phyloP scores from a whole-genome alignment of 2,113 vertebrate species.

The Excalfactoria chinensis region DNA sequence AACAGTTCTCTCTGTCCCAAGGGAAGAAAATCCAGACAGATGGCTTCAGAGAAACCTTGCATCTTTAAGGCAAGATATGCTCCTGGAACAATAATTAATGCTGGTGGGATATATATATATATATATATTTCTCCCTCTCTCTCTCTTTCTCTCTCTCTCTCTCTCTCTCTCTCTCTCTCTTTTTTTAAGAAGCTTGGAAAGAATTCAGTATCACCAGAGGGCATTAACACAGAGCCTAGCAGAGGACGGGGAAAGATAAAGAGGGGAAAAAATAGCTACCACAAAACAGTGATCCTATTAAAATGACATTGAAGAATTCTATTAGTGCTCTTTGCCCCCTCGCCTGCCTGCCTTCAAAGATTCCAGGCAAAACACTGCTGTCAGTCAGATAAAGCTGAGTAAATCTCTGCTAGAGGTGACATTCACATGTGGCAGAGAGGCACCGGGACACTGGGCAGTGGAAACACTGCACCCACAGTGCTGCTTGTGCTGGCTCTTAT shows the following conservation, averaged over 20 bases:
- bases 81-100: slow-evolving; percentile 61
- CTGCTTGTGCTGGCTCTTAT: not conserved
- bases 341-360: slow-evolving; percentile 40
- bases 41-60: slow-evolving; percentile 55
- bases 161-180: no score
- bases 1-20: slow-evolving; percentile 38
- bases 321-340: slow-evolving; percentile 59
- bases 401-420: slow-evolving; percentile 31
- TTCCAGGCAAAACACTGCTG: not conserved
- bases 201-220: slow-evolving; percentile 62
- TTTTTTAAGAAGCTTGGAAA: slow-evolving; percentile 18
- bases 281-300: slow-evolving; percentile 57
- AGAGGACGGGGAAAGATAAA: slow-evolving; percentile 55
- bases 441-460: rapidly evolving
- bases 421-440: not conserved
- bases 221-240: slow-evolving; percentile 53
- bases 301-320: slow-evolving; percentile 63
- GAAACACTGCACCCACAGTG: not conserved
- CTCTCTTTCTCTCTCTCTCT: no score
- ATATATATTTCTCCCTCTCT: no score
- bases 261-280: slow-evolving; percentile 13
- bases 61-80: slow-evolving; percentile 53
- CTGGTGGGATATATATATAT: not conserved
- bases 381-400: slow-evolving; percentile 42
- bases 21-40: slow-evolving; percentile 37